Base-by-base conservation (phyloP, 2,888 invertebrate species). In the Orthosia incerta region DNA sequence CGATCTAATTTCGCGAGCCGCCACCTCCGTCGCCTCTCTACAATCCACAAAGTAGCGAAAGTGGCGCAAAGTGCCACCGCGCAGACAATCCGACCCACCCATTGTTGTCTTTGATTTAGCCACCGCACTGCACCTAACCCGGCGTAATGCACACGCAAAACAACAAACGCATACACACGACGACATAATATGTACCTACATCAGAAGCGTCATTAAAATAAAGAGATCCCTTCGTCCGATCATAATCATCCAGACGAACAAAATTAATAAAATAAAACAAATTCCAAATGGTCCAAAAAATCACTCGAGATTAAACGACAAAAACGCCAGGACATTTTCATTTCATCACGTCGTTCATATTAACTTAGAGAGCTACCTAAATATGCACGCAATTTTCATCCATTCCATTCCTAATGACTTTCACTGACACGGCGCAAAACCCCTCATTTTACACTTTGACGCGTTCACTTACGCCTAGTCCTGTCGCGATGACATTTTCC, bases 371-470 rank as follows among this genome's bases (percentile, higher is more conserved):
- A 94, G 92, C 91, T 90, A 88, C 88, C 91, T 94, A 95, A 95
- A 95, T 95, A 95, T 95, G 94, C 93, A 94, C 94, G 95, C 95
- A 95, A 96, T 96, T 96, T 94, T 93, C 95, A 95, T 95, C 94
- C 95, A 95, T 95, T 95, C 94, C 95, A 89, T 91, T 95, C 94
- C 95, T 96, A 96, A 96, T 96, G 96, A 96, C 96, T 96, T 95
- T 94, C 95, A 93, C 94, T 95, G 96, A 95, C 95, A 95, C 93
- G 93, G 90, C 94, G 95, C 92, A 92, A 96, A 95, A 95, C 95
- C 95, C 95, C 96, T 95, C 96, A 95, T 96, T 96, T 96, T 95
- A 96, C 96, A 96, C 95, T 96, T 96, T 96, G 95, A 95, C 95
- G 96, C 96, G 94, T 96, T 95, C 95, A 95, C 95, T 95, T 95